Evolutionary conservation across 2,797 vertebrate species (phyloP).

Genomic region (Glossophaga mutica): DNA sequence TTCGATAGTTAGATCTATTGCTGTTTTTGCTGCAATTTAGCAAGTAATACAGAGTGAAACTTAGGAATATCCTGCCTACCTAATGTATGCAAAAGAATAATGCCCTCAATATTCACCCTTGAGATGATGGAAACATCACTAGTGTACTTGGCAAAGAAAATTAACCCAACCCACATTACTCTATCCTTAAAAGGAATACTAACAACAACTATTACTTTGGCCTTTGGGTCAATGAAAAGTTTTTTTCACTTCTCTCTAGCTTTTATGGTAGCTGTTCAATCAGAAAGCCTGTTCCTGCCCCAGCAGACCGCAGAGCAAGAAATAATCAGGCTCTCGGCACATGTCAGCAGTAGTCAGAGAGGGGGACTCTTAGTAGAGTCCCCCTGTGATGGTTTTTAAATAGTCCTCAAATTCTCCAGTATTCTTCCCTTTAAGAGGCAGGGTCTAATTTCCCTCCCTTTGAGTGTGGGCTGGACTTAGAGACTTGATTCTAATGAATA

Average conservation of each 20-base stretch:
- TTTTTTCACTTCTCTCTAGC: background rate
- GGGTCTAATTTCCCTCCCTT: background rate
- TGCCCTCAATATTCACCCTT: background rate
- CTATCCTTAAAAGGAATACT: background rate
- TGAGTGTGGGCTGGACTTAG: background rate
- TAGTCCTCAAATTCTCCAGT: background rate
- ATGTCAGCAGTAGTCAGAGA: background rate
- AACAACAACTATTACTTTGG: background rate
- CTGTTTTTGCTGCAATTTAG: background rate
- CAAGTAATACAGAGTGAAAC: background rate
- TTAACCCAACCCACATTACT: background rate
- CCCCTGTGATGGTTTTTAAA: background rate
- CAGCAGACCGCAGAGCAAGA: background rate
- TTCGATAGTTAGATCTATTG: background rate
- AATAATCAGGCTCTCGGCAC: background rate
- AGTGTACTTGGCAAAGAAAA: background rate
- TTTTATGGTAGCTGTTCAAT: background rate
- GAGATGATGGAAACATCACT: background rate
- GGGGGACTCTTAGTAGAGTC: background rate
- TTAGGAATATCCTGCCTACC: background rate
- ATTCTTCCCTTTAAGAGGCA: background rate
- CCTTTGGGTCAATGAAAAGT: background rate
- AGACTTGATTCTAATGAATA: background rate
- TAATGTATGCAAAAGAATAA: background rate
- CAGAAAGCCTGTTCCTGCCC: background rate